Evolutionary conservation across 92 coral and sea anemone species (phyloP).

Genomic region (Porites lobata): DNA sequence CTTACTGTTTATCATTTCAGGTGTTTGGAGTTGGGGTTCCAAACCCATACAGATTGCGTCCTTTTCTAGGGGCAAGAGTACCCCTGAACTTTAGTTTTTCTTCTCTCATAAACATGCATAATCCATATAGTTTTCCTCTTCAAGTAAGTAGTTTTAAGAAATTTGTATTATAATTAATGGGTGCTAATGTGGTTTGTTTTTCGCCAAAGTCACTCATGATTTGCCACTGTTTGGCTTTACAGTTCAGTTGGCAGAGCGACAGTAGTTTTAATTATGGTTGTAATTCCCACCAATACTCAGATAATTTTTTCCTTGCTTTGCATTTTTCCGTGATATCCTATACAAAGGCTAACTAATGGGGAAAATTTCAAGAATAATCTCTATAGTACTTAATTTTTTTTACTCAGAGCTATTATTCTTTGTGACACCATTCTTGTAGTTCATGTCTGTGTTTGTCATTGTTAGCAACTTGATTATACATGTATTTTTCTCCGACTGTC

Average conservation of each 20-base stretch:
- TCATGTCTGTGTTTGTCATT: too few relatives aligned
- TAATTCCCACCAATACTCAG: too few relatives aligned
- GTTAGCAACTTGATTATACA: too few relatives aligned
- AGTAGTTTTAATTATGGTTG: too few relatives aligned
- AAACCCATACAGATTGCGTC: slow-evolving; percentile 98
- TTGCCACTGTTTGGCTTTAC: not conserved
- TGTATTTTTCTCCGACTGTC: not conserved
- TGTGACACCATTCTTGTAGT: too few relatives aligned
- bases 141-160: slow-evolving; percentile 74
- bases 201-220: not conserved
- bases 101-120: slow-evolving; percentile 94
- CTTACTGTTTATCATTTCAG: slow-evolving; percentile 32
- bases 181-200: not conserved
- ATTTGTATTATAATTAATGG: not conserved
- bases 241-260: too few relatives aligned
- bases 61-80: slow-evolving; percentile 96
- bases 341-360: too few relatives aligned
- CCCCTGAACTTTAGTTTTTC: slow-evolving; percentile 93
- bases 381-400: too few relatives aligned
- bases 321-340: too few relatives aligned
- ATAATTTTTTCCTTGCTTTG: too few relatives aligned
- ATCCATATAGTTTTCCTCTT: slow-evolving; percentile 86
- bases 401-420: too few relatives aligned
- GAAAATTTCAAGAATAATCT: too few relatives aligned
- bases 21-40: slow-evolving; percentile 98